A percentile compares a stretch with the other conserved stretches of the same genome.
Evolutionary conservation across 2,797 vertebrate genomes (phyloP).

Genomic region (Melanotaenia boesemani): DNA sequence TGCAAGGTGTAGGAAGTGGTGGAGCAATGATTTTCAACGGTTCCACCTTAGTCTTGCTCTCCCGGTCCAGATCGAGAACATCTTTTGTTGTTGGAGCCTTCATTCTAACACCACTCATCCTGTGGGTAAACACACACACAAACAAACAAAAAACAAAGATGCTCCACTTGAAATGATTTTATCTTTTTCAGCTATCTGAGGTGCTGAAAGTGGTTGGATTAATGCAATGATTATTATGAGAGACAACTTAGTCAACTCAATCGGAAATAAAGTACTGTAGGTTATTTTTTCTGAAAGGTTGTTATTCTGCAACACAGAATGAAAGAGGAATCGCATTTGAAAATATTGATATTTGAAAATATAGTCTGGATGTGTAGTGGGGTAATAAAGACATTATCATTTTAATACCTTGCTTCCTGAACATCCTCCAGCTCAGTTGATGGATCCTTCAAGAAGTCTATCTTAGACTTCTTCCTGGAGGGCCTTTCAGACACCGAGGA

Average conservation of each 20-base stretch:
- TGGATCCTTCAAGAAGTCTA: conserved; percentile 68
- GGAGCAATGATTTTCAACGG: conserved; percentile 64
- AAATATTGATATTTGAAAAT: not conserved
- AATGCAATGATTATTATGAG: not conserved
- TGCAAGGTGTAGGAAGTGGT: conserved; percentile 51
- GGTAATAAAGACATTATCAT: not conserved
- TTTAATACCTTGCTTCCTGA: conserved; percentile 66
- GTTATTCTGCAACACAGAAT: not conserved
- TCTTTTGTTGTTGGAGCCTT: conserved; percentile 86
- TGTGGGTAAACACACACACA: conserved; percentile 41
- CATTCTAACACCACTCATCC: conserved; percentile 83
- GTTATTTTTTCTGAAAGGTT: not conserved
- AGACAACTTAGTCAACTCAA: no score
- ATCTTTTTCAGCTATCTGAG: not conserved
- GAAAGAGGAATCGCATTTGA: not conserved
- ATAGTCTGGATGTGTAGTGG: not conserved
- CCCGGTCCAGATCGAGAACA: conserved; percentile 78
- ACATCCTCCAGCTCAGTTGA: conserved; percentile 62
- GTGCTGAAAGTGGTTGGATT: not conserved
- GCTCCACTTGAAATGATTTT: not conserved
- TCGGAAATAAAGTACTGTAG: not conserved
- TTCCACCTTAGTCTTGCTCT: conserved; percentile 39
- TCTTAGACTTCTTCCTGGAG: conserved; percentile 82
- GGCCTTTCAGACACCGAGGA: conserved; percentile 76
- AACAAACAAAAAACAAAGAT: not conserved